Evolutionary conservation across 2,113 vertebrate genomes (phyloP).

Genomic region (Menura novaehollandiae): DNA sequence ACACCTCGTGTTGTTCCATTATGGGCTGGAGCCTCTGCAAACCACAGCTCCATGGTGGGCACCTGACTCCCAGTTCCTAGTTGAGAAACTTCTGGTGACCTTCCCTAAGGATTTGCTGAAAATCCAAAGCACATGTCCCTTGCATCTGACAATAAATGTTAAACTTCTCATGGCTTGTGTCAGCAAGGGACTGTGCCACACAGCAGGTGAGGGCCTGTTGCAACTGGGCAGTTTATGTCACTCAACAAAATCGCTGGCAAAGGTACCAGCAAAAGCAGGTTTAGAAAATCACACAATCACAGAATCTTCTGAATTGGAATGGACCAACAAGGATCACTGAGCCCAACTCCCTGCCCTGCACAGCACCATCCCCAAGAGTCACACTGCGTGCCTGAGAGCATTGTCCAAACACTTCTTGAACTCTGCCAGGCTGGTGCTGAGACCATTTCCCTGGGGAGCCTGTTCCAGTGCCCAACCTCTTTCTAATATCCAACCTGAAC

Average conservation of each 20-base stretch:
- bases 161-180: background rate
- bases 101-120: background rate
- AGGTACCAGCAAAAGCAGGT: background rate
- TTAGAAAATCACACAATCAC: no score
- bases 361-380: background rate
- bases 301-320: background rate
- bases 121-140: background rate
- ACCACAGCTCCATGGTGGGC: background rate
- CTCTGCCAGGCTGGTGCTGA: background rate
- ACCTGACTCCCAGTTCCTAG: background rate
- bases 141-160: background rate
- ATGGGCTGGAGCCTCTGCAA: background rate
- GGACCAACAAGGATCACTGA: background rate
- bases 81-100: background rate
- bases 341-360: background rate
- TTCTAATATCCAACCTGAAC: background rate
- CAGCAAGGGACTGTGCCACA: background rate
- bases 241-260: background rate
- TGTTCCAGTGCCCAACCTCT: no score
- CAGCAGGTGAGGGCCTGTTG: accelerated
- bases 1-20: background rate
- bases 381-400: background rate
- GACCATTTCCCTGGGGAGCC: background rate
- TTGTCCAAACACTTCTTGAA: background rate
- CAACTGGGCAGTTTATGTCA: background rate